Evolutionary conservation across 2,888 invertebrate species (phyloP).

Genomic region (Limnephilus rhombicus): DNA sequence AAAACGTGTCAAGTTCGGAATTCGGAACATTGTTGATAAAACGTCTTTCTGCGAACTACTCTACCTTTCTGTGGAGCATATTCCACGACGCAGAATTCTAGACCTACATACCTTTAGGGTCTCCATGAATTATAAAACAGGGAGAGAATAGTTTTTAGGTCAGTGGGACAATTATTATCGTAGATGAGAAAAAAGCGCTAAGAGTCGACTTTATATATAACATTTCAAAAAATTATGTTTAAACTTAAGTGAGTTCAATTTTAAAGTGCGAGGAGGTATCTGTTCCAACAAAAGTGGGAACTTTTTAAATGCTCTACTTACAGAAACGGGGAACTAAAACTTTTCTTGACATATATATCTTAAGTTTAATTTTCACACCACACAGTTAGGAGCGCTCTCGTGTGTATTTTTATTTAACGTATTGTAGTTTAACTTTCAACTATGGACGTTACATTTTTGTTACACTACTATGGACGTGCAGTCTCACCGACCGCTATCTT

Average conservation of each 20-base stretch:
- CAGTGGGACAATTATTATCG: not conserved
- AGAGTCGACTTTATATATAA: not conserved
- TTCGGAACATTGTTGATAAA: not conserved
- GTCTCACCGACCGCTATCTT: too few relatives aligned
- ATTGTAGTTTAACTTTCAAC: too few relatives aligned
- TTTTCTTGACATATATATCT: too few relatives aligned
- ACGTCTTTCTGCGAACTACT: not conserved
- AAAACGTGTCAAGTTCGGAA: not conserved
- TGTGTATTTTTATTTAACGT: too few relatives aligned
- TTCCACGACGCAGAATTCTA: not conserved
- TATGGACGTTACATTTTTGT: too few relatives aligned
- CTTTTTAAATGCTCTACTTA: not conserved
- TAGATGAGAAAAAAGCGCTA: not conserved
- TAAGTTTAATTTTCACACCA: too few relatives aligned
- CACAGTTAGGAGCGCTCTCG: too few relatives aligned
- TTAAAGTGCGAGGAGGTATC: not conserved
- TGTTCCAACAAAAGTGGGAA: not conserved
- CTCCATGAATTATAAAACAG: not conserved
- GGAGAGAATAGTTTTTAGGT: not conserved
- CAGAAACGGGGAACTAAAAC: too few relatives aligned
- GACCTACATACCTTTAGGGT: not conserved
- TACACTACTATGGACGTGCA: too few relatives aligned
- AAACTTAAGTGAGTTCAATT: not conserved
- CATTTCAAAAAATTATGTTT: not conserved
- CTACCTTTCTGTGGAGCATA: not conserved